Conservation (phyloP, 2,888 invertebrate species). For the Diadromus collaris region DNA sequence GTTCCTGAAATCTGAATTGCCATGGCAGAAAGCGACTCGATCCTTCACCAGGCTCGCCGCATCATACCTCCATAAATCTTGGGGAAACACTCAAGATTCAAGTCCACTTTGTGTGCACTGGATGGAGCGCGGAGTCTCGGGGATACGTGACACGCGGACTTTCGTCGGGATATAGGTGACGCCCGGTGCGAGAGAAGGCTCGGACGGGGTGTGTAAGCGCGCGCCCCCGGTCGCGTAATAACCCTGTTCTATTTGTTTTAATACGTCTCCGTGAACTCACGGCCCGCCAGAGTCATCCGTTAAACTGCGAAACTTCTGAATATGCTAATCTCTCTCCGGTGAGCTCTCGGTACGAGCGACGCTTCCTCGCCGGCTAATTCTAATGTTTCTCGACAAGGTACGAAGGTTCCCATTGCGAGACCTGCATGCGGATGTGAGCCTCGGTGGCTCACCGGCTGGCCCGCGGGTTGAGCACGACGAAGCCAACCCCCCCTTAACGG, state of each 20-base stretch:
- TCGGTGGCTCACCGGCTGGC: neutral
- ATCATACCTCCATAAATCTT: slow-evolving; percentile 11
- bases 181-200: neutral
- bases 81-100: neutral
- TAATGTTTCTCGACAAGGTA: slow-evolving; percentile 55
- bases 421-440: neutral
- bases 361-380: slow-evolving; percentile 52
- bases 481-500: neutral
- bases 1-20: too few relatives aligned
- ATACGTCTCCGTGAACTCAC: slow-evolving; percentile 53
- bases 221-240: slow-evolving; percentile 47
- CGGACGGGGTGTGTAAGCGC: slow-evolving; percentile 33
- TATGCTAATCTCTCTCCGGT: slow-evolving; percentile 60
- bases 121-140: neutral
- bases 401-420: neutral
- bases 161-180: neutral
- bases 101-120: slow-evolving; percentile 12
- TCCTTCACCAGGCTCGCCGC: too few relatives aligned
- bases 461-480: slow-evolving; percentile 15
- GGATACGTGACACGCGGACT: slow-evolving; percentile 9
- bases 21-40: too few relatives aligned
- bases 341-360: slow-evolving; percentile 24
- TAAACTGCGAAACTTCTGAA: slow-evolving; percentile 64
- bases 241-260: slow-evolving; percentile 56
- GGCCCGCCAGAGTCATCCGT: slow-evolving; percentile 46